A percentile compares a stretch with the other conserved stretches of the same genome.
Conservation (phyloP, 2,797 vertebrate genomes). For the Melanotaenia pygmaea region DNA sequence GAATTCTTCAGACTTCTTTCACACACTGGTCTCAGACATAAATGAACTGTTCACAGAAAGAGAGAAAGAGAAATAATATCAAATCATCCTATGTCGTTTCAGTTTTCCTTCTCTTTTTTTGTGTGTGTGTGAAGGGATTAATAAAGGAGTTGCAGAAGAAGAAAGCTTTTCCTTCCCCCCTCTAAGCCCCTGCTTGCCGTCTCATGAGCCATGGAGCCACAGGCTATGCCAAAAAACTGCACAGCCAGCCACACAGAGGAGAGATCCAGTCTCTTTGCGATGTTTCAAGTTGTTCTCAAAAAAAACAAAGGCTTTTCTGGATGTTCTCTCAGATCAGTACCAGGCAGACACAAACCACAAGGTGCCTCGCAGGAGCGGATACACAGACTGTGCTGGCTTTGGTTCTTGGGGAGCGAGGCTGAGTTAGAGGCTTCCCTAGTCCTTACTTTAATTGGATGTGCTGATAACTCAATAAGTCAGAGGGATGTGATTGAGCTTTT, state of each 20-base stretch:
- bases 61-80: conserved; percentile 40
- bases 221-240: conserved; percentile 69
- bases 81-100: conserved; percentile 66
- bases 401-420: conserved; percentile 34
- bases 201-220: conserved; percentile 71
- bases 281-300: conserved; percentile 72
- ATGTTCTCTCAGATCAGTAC: conserved; percentile 71
- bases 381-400: conserved; percentile 38
- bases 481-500: conserved; percentile 9
- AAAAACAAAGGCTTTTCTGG: conserved; percentile 59
- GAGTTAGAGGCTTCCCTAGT: conserved; percentile 22
- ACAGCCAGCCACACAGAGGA: conserved; percentile 70
- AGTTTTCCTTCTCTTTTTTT: conserved; percentile 43
- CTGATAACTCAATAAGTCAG: conserved; percentile 3
- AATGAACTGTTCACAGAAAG: conserved; percentile 29
- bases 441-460: conserved; percentile 15
- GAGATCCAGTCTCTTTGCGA: conserved; percentile 62
- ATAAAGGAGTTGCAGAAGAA: conserved; percentile 58
- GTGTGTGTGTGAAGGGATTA: conserved; percentile 58
- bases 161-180: conserved; percentile 56
- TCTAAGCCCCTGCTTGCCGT: conserved; percentile 57
- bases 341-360: conserved; percentile 58
- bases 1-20: conserved; percentile 54
- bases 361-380: conserved; percentile 54
- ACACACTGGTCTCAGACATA: conserved; percentile 56